phyloP scores from a whole-genome alignment of 2,113 vertebrate genomes.

The Hippoglossus stenolepis region DNA sequence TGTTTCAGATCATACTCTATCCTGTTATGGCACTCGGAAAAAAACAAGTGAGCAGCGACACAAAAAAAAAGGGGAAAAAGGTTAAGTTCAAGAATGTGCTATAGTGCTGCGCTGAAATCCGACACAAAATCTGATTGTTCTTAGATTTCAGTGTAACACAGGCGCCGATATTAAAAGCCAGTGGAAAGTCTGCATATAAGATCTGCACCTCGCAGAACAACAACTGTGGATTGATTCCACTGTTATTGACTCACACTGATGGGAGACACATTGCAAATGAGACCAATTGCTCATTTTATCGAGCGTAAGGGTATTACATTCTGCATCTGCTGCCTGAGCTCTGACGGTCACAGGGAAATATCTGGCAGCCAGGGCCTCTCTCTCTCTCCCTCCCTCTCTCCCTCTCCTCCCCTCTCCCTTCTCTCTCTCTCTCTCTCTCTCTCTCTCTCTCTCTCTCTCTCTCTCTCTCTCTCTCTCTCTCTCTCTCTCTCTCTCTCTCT shows the following conservation, averaged over 20 bases:
- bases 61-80: slow-evolving; percentile 11
- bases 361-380: slow-evolving; percentile 31
- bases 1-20: slow-evolving; percentile 28
- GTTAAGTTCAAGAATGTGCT: slow-evolving; percentile 8
- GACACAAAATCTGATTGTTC: slow-evolving; percentile 21
- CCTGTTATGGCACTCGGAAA: neutral
- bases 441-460: neutral
- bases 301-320: slow-evolving; percentile 60
- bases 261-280: slow-evolving; percentile 59
- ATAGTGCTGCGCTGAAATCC: slow-evolving; percentile 12
- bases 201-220: slow-evolving; percentile 26
- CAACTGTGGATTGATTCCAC: slow-evolving; percentile 28
- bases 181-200: slow-evolving; percentile 29
- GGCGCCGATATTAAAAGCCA: slow-evolving; percentile 43
- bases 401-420: neutral
- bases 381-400: slow-evolving; percentile 26
- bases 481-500: neutral
- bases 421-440: slow-evolving; percentile 1
- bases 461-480: slow-evolving; percentile 39
- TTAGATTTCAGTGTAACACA: slow-evolving; percentile 41
- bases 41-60: neutral
- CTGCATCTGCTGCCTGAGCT: slow-evolving; percentile 51
- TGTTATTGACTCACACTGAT: slow-evolving; percentile 42
- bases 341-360: slow-evolving; percentile 48
- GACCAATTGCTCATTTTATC: slow-evolving; percentile 67